Evolutionary conservation across 1,140 invertebrate genomes (phyloP).

Genomic region (Cryptotermes secundus): DNA sequence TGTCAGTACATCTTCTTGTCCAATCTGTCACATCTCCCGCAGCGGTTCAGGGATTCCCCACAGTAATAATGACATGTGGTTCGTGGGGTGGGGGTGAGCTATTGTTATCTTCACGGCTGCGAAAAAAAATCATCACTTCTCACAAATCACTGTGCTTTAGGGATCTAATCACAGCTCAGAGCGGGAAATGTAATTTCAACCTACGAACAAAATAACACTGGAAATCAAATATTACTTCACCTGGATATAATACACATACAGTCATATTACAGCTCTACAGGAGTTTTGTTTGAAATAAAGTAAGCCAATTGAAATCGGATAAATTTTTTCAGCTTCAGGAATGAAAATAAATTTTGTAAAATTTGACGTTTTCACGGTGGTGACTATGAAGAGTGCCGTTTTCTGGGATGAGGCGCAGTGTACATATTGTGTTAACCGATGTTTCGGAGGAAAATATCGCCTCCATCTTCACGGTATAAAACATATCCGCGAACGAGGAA

Average conservation of each 20-base stretch:
- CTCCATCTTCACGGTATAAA: too few species aligned
- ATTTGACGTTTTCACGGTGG: too few species aligned
- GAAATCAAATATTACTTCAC: neutral
- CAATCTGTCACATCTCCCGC: neutral
- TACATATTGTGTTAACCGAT: too few species aligned
- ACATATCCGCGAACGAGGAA: too few species aligned
- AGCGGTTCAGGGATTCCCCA: neutral
- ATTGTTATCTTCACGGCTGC: neutral
- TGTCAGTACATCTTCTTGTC: neutral
- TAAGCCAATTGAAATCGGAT: neutral
- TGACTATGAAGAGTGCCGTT: too few species aligned
- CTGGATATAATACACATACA: neutral
- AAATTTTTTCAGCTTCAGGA: neutral
- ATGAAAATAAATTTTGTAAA: neutral
- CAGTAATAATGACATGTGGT: conserved; percentile 1
- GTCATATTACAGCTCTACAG: neutral
- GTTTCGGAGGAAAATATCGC: too few species aligned
- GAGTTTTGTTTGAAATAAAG: neutral
- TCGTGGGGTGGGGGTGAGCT: neutral
- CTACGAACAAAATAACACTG: neutral
- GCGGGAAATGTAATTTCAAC: neutral
- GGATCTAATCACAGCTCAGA: neutral
- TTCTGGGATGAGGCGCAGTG: too few species aligned
- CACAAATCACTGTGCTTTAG: neutral
- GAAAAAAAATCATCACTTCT: conserved; percentile 6